Base-by-base conservation (phyloP, 2,113 vertebrate genomes). In the Tachuris rubrigastra region DNA sequence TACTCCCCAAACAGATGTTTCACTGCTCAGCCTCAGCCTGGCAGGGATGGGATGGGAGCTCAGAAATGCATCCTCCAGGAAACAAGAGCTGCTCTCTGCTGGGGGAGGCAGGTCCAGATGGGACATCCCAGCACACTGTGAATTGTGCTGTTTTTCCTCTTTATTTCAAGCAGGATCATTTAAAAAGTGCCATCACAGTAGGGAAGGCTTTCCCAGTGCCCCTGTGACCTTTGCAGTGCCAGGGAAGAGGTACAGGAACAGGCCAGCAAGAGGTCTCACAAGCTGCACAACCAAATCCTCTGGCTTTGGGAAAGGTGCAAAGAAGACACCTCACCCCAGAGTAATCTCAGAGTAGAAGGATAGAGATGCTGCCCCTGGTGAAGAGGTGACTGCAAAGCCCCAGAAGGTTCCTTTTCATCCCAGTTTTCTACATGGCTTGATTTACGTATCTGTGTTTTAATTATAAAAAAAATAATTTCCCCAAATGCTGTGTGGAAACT, bases 1-100 rank as follows among this genome's bases (percentile, higher is more conserved):
- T 15, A 35, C 44, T 80, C 53, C 44, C 59, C n/a, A 55, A 7
- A 59, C 28, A 74, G 39, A 72, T 5, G 42, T 68, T 75, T 46
- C 24, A 53, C 74, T 46, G 16, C 31, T 75, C 52, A 35, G 46
- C 6, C 4, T 39, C 74, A 78, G 78, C 52, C 56, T 63, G 82
- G 85, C 82, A 86, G 58, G 0, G 0, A 55, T 33, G 0, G 0
- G 55, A 59, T 52, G 55, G 27, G 63, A 60, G 27, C 20, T 80
- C 77, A 30, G 86, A 81, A 65, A 73, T 0, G 0, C 22, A 58
- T 50, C n/a, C 60, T 62, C 6, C 4, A 10, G 56, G 75, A 55
- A 92, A 78, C 6, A 39, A 78, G 60, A 87, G 74, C 59, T 79
- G 27, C 41, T 44, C 37, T n/a, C 30, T 46, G 22, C 46, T 44